A percentile compares a stretch with the other conserved stretches of the same genome.
These are phyloP conservation scores for Ceratina calcarata DNA, from an alignment of 1,140 invertebrate genomes.

Conservation along the genomic window DNA sequence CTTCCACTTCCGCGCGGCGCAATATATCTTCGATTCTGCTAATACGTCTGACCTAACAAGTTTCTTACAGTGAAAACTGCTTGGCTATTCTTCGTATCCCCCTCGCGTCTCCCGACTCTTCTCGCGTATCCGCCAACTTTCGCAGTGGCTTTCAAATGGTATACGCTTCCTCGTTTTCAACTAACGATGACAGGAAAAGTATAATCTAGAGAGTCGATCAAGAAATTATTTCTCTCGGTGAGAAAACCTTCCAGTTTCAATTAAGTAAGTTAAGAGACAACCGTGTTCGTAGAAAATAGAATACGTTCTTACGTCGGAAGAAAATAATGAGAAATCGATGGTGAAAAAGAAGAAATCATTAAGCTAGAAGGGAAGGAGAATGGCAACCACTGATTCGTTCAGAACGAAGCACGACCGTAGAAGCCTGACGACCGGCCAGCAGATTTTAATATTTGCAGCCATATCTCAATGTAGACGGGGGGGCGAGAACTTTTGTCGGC, in stretches of 20 bases:
- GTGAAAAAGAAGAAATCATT: not conserved
- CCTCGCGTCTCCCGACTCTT: conserved; percentile 3
- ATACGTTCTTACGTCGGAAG: too few relatives aligned
- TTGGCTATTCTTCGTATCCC: conserved; percentile 41
- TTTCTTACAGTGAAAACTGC: conserved; percentile 47
- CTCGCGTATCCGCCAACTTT: conserved; percentile 16
- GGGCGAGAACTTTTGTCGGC: conserved; percentile 58
- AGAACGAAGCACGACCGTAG: not conserved
- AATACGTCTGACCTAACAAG: conserved; percentile 59
- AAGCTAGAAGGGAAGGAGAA: conserved; percentile 7
- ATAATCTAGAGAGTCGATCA: not conserved
- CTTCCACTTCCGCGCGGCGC: conserved; percentile 2
- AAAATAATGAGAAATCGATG: not conserved
- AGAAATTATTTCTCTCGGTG: not conserved
- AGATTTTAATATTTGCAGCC: conserved; percentile 75
- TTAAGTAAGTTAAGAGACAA: not conserved
- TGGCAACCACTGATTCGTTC: conserved; percentile 41
- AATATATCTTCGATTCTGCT: conserved; percentile 56
- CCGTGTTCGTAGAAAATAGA: not conserved
- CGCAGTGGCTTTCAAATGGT: conserved; percentile 38
- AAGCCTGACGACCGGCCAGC: conserved; percentile 54
- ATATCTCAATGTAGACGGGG: conserved; percentile 64
- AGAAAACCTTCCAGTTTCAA: conserved; percentile 1
- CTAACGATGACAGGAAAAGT: not conserved
- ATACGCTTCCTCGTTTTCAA: too few relatives aligned